Base-by-base conservation (phyloP, 2,888 invertebrate species). In the Heliconius hortense region DNA sequence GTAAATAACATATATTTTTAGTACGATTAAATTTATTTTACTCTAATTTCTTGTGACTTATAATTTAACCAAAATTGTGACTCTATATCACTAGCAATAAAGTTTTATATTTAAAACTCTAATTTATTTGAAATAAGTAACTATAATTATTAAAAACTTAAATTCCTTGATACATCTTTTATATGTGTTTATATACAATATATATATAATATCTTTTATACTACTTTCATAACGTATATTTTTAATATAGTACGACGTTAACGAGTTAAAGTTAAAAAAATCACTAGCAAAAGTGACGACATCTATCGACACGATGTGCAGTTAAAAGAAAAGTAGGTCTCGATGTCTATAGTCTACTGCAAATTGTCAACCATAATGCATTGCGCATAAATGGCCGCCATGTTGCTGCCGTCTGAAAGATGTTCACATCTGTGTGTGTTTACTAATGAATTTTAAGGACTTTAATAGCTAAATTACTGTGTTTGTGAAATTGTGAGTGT, bases 321-420 rank as follows among this genome's bases (percentile, higher is more conserved):
- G 84, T 82, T 79, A 77, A 75, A 73, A 48, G 76, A 69, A 81
- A 81, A 82, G 82, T 81, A 82, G 79, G 80, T 90, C 90, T 92
- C 87, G 83, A 86, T 88, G 86, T 93, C 91, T 93, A 89, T 92
- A 87, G 88, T 90, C 89, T 88, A 89, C 88, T 90, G 90, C 91
- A 90, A 93, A 93, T 92, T 94, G 94, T 94, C 94, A 94, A 94
- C 92, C 93, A 90, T 91, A 94, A 89, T 94, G 94, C 94, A 94
- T 93, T 94, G 94, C 94, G 94, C 94, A 94, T 94, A 94, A 92
- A 94, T 94, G 94, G 94, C 94, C 94, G 94, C 94, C 94, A 94
- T 94, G 94, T 94, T 94, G 93, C 94, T 93, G 92, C 93, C 92
- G 94, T 93, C 94, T 93, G 94, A 92, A 91, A 92, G 94, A 93